Evolutionary conservation across 2,113 vertebrate species (phyloP).

Genomic region (Campylomormyrus tamandua): DNA sequence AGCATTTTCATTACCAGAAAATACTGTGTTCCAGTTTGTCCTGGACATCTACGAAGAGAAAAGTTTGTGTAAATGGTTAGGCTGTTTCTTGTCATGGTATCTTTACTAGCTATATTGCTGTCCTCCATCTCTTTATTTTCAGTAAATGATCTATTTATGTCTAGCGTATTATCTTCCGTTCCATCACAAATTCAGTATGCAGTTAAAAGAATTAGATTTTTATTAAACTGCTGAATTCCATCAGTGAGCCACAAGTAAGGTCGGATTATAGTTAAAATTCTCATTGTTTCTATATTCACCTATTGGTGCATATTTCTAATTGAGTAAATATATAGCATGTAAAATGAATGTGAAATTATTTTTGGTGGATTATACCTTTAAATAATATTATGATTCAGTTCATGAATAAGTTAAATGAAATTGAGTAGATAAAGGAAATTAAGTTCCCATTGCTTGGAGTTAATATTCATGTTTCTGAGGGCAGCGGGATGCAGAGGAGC

Average conservation of each 20-base stretch:
- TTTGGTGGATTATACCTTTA: not conserved
- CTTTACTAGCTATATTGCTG: not conserved
- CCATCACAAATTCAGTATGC: not conserved
- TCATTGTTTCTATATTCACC: not conserved
- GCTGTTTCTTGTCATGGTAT: not conserved
- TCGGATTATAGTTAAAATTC: not conserved
- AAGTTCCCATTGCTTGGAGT: not conserved
- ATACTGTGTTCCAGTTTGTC: not conserved
- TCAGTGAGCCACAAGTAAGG: not conserved
- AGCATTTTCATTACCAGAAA: not conserved
- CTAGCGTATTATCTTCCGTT: not conserved
- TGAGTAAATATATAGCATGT: not conserved
- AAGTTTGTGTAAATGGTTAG: not conserved
- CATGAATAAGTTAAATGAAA: not conserved
- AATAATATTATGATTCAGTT: constrained; percentile 1
- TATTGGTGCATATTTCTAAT: not conserved
- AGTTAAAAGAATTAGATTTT: not conserved
- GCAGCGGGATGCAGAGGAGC: too few relatives aligned
- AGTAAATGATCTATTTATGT: not conserved
- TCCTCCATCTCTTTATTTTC: not conserved
- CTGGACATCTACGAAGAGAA: not conserved
- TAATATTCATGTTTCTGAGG: not conserved
- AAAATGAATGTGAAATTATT: not conserved
- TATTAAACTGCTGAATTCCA: not conserved
- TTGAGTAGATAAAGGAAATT: not conserved